Conservation (phyloP, 2,797 vertebrate genomes). For the Nyctalus aviator region DNA sequence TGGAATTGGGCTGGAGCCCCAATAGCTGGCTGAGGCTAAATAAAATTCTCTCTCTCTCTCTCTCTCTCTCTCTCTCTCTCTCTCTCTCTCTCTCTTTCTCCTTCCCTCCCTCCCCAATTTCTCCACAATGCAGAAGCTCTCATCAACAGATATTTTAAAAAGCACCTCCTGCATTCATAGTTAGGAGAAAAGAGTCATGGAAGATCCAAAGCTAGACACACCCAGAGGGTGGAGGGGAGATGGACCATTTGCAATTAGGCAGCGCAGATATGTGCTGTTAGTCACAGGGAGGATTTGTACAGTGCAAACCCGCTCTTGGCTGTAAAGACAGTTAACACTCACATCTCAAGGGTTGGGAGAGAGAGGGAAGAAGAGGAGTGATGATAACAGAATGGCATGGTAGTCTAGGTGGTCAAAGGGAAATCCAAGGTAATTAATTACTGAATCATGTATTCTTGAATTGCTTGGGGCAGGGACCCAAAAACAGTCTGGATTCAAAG, state of each 20-base stretch:
- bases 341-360: neutral
- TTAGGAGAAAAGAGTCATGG: conserved; percentile 1
- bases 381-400: neutral
- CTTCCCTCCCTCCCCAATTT: neutral
- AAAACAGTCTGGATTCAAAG: neutral
- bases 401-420: neutral
- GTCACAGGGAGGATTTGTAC: neutral
- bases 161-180: conserved; percentile 13
- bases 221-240: neutral
- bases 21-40: conserved; percentile 31
- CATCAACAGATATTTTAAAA: conserved; percentile 41
- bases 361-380: neutral
- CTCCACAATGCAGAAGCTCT: neutral
- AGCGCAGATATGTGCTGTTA: neutral
- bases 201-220: conserved; percentile 24
- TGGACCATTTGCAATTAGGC: neutral
- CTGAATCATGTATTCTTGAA: conserved; percentile 45
- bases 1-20: neutral
- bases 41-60: conserved; percentile 7
- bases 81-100: neutral
- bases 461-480: neutral
- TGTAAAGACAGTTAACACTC: neutral
- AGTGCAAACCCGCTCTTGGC: neutral
- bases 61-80: neutral
- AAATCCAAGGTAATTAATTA: neutral